Conservation (phyloP, 1,140 invertebrate species). For the Drosophila cardini region DNA sequence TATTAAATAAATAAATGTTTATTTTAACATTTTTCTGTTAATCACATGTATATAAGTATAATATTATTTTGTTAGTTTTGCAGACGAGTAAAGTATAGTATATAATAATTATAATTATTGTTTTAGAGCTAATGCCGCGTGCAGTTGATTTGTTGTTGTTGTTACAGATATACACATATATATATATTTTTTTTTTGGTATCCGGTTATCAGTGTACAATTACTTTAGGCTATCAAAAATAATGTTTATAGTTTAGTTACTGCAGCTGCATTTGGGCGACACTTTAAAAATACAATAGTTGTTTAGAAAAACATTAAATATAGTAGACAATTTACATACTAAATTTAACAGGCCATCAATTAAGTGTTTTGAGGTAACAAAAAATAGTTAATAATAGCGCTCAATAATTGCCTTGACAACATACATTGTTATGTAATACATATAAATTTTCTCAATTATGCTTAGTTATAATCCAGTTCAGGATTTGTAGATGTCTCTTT, state of each 20-base stretch:
- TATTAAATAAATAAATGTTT: too few species aligned
- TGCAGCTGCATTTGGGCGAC: slow-evolving; percentile 24
- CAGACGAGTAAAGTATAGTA: slow-evolving; percentile 45
- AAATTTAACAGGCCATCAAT: slow-evolving; percentile 63
- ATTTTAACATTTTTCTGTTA: too few species aligned
- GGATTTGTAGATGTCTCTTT: background rate
- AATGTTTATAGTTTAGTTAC: slow-evolving; percentile 25
- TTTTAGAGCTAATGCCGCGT: slow-evolving; percentile 25
- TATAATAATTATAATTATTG: slow-evolving; percentile 28
- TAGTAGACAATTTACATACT: slow-evolving; percentile 63
- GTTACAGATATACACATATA: too few species aligned
- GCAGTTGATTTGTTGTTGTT: slow-evolving; percentile 23
- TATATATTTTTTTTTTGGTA: slow-evolving; percentile 41
- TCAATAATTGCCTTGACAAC: slow-evolving; percentile 42
- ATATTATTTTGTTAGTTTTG: slow-evolving; percentile 5
- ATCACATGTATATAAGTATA: too few species aligned
- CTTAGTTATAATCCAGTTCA: slow-evolving; percentile 6
- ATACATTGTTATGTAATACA: slow-evolving; percentile 12
- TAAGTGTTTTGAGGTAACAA: slow-evolving; percentile 66
- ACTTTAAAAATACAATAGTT: slow-evolving; percentile 58
- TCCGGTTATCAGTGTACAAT: too few species aligned
- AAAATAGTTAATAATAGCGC: slow-evolving; percentile 60
- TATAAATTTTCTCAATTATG: slow-evolving; percentile 29
- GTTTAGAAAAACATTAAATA: slow-evolving; percentile 61
- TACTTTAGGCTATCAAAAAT: slow-evolving; percentile 67